Percentiles rank a stretch among this genome's conserved stretches.
phyloP scores from a whole-genome alignment of 2,888 invertebrate genomes.

The Spodoptera exigua region DNA sequence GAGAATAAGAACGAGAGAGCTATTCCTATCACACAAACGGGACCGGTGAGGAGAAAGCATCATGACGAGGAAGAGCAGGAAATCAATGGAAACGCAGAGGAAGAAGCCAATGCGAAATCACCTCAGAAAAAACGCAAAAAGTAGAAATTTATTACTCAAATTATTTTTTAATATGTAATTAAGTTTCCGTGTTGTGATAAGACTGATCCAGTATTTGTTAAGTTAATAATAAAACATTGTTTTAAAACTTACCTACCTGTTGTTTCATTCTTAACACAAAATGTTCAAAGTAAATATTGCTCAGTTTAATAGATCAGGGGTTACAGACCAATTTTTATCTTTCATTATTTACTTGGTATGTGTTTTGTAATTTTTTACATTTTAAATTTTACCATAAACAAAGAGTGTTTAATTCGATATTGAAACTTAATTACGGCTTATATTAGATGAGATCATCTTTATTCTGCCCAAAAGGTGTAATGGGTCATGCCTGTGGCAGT shows the following conservation, averaged over 20 bases:
- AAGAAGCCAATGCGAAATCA: constrained; percentile 62
- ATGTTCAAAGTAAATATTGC: constrained; percentile 16
- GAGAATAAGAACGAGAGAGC: constrained; percentile 81
- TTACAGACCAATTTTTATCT: too few species aligned
- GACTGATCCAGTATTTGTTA: constrained; percentile 51
- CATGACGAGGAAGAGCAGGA: constrained; percentile 69
- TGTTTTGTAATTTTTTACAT: constrained; percentile 9
- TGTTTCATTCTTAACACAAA: constrained; percentile 26
- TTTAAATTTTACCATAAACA: too few species aligned
- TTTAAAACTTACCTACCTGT: neutral
- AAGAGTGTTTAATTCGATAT: too few species aligned
- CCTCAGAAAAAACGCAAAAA: constrained; percentile 79
- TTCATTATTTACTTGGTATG: neutral
- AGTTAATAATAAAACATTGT: constrained; percentile 20
- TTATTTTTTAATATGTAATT: neutral
- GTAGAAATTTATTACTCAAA: constrained; percentile 19
- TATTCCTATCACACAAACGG: constrained; percentile 90
- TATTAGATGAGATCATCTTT: too few species aligned
- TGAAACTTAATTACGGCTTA: too few species aligned
- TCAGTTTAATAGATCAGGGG: constrained; percentile 11
- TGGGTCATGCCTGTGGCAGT: too few species aligned
- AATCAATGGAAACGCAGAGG: constrained; percentile 56
- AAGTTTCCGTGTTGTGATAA: constrained; percentile 18
- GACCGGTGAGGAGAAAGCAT: constrained; percentile 87
- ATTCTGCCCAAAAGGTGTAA: too few species aligned